Evolutionary conservation across 1,140 invertebrate genomes (phyloP).

Genomic region (Brachystomella parvula): DNA sequence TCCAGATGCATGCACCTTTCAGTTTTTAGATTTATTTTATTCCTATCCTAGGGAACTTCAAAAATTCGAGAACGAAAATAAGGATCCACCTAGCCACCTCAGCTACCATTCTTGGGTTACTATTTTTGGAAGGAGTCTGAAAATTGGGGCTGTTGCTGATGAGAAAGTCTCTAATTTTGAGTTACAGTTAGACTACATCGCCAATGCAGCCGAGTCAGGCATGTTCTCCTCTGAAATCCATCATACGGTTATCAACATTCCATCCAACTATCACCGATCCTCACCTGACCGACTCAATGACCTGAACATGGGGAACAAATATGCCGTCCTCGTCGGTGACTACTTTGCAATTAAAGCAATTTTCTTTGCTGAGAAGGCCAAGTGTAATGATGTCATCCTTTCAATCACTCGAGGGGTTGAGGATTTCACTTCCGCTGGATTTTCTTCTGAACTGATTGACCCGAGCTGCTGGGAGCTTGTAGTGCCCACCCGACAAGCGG

Average conservation of each 20-base stretch:
- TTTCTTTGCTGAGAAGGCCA: slow-evolving; percentile 30
- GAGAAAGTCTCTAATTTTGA: slow-evolving; percentile 7
- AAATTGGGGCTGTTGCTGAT: no score
- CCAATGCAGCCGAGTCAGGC: slow-evolving; percentile 27
- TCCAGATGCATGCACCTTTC: no score
- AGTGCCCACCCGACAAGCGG: slow-evolving; percentile 6
- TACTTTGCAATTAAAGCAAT: slow-evolving; percentile 35
- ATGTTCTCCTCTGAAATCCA: slow-evolving; percentile 37
- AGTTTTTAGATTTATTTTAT: slow-evolving; percentile 12
- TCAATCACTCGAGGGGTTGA: slow-evolving; percentile 32
- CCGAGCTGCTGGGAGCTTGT: slow-evolving; percentile 12
- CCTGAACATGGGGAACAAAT: slow-evolving; percentile 33
- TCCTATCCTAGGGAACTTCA: slow-evolving; percentile 24
- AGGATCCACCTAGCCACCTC: not conserved
- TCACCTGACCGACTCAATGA: slow-evolving; percentile 1
- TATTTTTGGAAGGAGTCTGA: slow-evolving; percentile 31
- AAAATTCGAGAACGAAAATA: slow-evolving; percentile 8
- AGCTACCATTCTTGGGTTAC: slow-evolving; percentile 33
- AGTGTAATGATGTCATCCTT: slow-evolving; percentile 23
- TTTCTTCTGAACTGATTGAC: slow-evolving; percentile 24
- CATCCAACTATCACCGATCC: slow-evolving; percentile 9
- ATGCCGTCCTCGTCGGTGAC: slow-evolving; percentile 34
- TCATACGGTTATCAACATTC: slow-evolving; percentile 30
- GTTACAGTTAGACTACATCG: slow-evolving; percentile 17
- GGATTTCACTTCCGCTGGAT: slow-evolving; percentile 31